Conservation (phyloP, 2,797 vertebrate genomes). For the Acipenser oxyrinchus region DNA sequence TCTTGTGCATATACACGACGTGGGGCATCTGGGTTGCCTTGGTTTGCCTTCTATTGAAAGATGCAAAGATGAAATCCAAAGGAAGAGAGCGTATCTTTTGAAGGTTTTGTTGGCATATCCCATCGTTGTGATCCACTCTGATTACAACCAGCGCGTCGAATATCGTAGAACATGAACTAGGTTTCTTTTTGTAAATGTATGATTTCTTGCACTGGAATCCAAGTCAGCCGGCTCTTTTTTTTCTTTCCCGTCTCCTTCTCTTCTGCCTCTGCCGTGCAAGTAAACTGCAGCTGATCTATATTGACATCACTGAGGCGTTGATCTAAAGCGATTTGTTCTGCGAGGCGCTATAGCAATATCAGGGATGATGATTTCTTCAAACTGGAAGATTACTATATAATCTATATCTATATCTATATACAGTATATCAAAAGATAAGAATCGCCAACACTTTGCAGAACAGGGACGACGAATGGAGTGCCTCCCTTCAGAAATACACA, state of each 20-base stretch:
- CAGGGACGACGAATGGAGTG: not conserved
- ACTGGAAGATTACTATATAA: slow-evolving; percentile 3
- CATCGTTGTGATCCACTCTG: slow-evolving; percentile 76
- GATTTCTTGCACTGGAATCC: slow-evolving; percentile 57
- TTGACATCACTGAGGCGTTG: slow-evolving; percentile 71
- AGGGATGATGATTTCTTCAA: slow-evolving; percentile 34
- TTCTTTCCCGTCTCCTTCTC: slow-evolving; percentile 48
- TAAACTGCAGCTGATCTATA: slow-evolving; percentile 73
- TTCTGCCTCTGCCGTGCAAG: slow-evolving; percentile 53
- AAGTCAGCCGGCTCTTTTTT: slow-evolving; percentile 50
- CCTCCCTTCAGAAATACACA: not conserved
- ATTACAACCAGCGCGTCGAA: slow-evolving; percentile 65
- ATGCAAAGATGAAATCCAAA: slow-evolving; percentile 72
- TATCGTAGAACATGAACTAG: slow-evolving; percentile 74
- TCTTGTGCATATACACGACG: slow-evolving; percentile 94
- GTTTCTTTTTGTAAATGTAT: slow-evolving; percentile 61
- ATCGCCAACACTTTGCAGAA: slow-evolving; percentile 5
- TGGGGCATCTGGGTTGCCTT: slow-evolving; percentile 82
- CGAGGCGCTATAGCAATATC: slow-evolving; percentile 52
- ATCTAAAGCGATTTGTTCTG: slow-evolving; percentile 77
- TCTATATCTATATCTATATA: too few species aligned
- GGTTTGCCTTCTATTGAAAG: slow-evolving; percentile 68
- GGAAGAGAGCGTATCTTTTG: slow-evolving; percentile 72
- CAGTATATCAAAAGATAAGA: slow-evolving; percentile 9
- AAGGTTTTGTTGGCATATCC: slow-evolving; percentile 67